phyloP scores from a whole-genome alignment of 2,797 vertebrate species.

The Orientallactaga sibirica region DNA sequence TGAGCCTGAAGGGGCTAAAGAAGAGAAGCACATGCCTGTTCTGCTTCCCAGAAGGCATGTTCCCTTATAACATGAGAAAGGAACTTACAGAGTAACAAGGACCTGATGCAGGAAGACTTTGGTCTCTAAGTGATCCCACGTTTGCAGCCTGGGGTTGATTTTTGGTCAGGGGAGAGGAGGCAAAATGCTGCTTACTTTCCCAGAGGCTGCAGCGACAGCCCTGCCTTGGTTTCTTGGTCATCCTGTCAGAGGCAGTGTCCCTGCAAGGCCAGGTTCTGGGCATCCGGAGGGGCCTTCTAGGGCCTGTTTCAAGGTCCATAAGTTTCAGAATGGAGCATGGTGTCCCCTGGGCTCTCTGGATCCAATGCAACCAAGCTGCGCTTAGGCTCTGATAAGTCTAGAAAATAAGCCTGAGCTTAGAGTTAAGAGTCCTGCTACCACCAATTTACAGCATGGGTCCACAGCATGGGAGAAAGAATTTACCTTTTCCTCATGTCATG shows the following conservation, averaged over 20 bases:
- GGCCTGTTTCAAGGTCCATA: accelerated
- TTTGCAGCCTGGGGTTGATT: constrained; percentile 73
- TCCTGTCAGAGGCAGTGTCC: accelerated
- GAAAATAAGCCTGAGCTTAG: not conserved
- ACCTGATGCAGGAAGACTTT: constrained; percentile 70
- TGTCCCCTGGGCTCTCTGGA: not conserved
- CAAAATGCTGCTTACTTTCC: not conserved
- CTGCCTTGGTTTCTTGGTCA: not conserved
- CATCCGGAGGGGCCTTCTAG: not conserved
- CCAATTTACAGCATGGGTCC: not conserved
- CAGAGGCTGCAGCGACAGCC: not conserved
- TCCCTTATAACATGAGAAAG: constrained; percentile 64
- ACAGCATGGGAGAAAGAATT: not conserved
- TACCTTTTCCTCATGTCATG: no score
- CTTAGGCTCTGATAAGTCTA: not conserved
- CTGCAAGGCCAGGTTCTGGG: not conserved
- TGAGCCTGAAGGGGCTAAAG: not conserved
- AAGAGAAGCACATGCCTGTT: not conserved
- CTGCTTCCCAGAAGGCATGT: constrained; percentile 62
- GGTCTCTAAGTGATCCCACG: constrained; percentile 74
- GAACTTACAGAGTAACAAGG: constrained; percentile 61
- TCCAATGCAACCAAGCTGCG: not conserved
- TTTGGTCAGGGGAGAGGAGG: not conserved
- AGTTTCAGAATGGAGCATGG: not conserved
- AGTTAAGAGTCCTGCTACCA: not conserved